Conservation (phyloP, 2,888 invertebrate genomes). For the Steinernema carpocapsae region DNA sequence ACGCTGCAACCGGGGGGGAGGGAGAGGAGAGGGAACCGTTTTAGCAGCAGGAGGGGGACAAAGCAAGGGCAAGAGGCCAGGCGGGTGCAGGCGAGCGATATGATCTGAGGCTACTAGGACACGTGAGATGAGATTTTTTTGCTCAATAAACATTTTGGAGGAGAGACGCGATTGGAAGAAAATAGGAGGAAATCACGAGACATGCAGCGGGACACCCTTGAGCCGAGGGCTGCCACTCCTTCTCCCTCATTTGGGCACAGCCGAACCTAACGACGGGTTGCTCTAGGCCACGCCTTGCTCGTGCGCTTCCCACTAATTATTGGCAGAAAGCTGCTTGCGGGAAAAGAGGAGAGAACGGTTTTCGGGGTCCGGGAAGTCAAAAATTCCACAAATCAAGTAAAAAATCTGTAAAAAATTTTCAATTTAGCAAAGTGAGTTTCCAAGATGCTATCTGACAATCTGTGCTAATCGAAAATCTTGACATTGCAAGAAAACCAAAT, state of each 20-base stretch:
- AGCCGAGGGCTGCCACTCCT: not conserved
- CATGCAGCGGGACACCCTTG: not conserved
- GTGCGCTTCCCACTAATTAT: not conserved
- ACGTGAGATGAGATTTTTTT: too few species aligned
- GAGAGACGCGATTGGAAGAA: not conserved
- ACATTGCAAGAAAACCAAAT: not conserved
- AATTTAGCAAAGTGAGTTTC: not conserved
- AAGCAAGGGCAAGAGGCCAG: not conserved
- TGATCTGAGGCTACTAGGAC: too few species aligned
- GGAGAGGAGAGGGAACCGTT: not conserved
- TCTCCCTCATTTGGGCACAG: constrained; percentile 22
- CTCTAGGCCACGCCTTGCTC: not conserved
- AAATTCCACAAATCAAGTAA: not conserved
- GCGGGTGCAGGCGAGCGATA: too few species aligned
- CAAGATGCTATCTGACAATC: not conserved
- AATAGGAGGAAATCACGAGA: not conserved
- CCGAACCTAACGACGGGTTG: constrained; percentile 23
- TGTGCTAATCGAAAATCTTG: not conserved
- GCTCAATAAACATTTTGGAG: constrained; percentile 5
- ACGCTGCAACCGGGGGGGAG: not conserved
- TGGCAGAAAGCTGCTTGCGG: too few species aligned
- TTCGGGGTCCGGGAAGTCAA: not conserved
- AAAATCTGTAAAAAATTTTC: too few species aligned
- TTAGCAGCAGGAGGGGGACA: not conserved
- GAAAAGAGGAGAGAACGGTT: not conserved